Evolutionary conservation across 2,113 vertebrate species (phyloP), one percentile per base, ranked within the genome.

Genomic region (Cyprinus carpio): DNA sequence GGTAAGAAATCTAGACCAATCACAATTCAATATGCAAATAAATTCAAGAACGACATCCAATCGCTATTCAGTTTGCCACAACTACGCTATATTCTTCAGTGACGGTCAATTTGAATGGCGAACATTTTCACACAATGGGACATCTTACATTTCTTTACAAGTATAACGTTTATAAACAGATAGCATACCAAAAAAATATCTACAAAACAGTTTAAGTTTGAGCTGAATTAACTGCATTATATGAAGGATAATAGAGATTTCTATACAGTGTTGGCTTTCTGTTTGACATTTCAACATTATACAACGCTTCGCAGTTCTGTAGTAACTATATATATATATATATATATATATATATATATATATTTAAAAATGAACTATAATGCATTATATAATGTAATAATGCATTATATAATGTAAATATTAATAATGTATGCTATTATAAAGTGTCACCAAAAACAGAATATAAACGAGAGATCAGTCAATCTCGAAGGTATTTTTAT

Each of bases 241-340:
- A 15, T n/a, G 20, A 12, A 37, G 6, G 6, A 60, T 2, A 60
- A 79, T 37, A 34, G 23, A 0, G 34, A 79, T 60, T 58, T n/a
- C 31, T n/a, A 18, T 76, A 74, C 2, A 54, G 2, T 77, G 51
- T 20, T 34, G 8, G 1, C 20, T n/a, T 60, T 1, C 23, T 60
- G 56, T 60, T n/a, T 25, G 6, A 62, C n/a, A 78, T 74, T 23
- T 78, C 76, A 60, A 78, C 54, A 37, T 37, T 10, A 78, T n/a
- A 31, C 49, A 15, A 77, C 58, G 27, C 18, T 31, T 54, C 9
- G 23, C 31, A 43, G 37, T 46, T 62, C 1, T 18, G 40, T 10
- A 27, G 13, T 25, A 12, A 23, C 20, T 60, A n/a, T 23, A 23
- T 23, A 20, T 46, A 46, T 12, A 31, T 31, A 31, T 31, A 31